These are phyloP conservation scores for Octopus sinensis DNA, from an alignment of 1,140 invertebrate species.

Conservation along the genomic window DNA sequence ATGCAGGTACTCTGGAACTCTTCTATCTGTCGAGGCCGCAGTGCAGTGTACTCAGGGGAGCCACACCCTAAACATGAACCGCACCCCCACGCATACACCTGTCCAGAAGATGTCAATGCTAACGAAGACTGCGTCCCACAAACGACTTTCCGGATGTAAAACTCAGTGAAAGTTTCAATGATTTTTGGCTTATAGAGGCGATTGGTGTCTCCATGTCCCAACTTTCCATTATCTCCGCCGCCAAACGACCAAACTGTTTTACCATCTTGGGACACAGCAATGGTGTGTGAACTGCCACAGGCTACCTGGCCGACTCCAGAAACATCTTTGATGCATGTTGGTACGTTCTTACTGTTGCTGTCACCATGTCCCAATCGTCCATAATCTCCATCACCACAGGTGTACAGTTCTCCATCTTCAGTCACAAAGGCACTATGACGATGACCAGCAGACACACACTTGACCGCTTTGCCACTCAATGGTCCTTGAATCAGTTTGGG, in stretches of 20 bases:
- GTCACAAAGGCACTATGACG: slow-evolving; percentile 59
- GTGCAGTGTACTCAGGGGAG: slow-evolving; percentile 61
- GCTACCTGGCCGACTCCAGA: slow-evolving; percentile 61
- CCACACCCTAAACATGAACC: slow-evolving; percentile 65
- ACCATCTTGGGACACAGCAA: slow-evolving; percentile 60
- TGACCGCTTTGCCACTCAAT: slow-evolving; percentile 75
- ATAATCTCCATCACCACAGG: slow-evolving; percentile 93
- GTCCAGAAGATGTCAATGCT: slow-evolving; percentile 82
- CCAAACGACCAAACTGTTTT: slow-evolving; percentile 70
- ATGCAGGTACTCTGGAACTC: slow-evolving; percentile 47
- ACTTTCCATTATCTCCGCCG: slow-evolving; percentile 55
- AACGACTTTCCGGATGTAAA: slow-evolving; percentile 88
- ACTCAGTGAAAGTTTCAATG: slow-evolving; percentile 82
- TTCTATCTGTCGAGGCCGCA: slow-evolving; percentile 54
- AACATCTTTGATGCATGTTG: slow-evolving; percentile 68
- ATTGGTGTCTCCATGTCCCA: slow-evolving; percentile 55
- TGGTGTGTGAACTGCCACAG: slow-evolving; percentile 53
- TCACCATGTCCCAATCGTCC: slow-evolving; percentile 77
- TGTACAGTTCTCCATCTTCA: slow-evolving; percentile 80
- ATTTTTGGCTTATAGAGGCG: slow-evolving; percentile 70
- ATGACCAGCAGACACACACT: slow-evolving; percentile 57
- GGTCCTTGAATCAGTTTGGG: slow-evolving; percentile 83
- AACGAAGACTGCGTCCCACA: slow-evolving; percentile 94
- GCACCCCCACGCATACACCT: slow-evolving; percentile 68
- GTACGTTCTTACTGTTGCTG: slow-evolving; percentile 65